Evolutionary conservation across 2,797 vertebrate species (phyloP).

Genomic region (Cyprinodon diabolis): DNA sequence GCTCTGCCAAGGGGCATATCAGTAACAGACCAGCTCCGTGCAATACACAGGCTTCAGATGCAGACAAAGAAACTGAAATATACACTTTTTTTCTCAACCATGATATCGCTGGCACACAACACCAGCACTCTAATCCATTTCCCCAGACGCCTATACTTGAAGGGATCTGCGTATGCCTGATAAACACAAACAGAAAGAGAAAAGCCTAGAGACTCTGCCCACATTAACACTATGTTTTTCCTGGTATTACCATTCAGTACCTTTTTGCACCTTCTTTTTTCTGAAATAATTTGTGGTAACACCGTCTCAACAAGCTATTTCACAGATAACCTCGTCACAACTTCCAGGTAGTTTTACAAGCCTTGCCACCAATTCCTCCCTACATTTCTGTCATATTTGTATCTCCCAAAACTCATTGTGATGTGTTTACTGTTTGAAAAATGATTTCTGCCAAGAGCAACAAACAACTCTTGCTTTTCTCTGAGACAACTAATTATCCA

Average conservation of each 20-base stretch:
- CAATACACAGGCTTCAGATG: slow-evolving; percentile 65
- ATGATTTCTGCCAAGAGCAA: slow-evolving; percentile 45
- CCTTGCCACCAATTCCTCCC: slow-evolving; percentile 2
- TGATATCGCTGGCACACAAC: slow-evolving; percentile 66
- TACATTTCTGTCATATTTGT: slow-evolving; percentile 3
- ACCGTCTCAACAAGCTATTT: slow-evolving; percentile 50
- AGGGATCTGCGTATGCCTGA: slow-evolving; percentile 78
- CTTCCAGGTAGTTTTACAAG: slow-evolving; percentile 30
- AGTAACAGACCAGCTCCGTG: slow-evolving; percentile 55
- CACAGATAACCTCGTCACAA: slow-evolving; percentile 26
- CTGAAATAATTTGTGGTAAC: slow-evolving; percentile 41
- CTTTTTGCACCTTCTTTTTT: slow-evolving; percentile 43
- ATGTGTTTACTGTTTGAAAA: slow-evolving; percentile 40
- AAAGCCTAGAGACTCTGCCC: slow-evolving; percentile 73
- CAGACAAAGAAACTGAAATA: slow-evolving; percentile 73
- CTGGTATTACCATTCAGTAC: slow-evolving; percentile 52
- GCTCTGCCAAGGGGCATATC: slow-evolving; percentile 63
- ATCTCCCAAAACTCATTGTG: slow-evolving; percentile 19
- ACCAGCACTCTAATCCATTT: slow-evolving; percentile 78
- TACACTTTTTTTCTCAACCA: slow-evolving; percentile 71
- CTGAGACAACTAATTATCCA: slow-evolving; percentile 57
- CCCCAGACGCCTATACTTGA: slow-evolving; percentile 75
- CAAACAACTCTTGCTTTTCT: slow-evolving; percentile 39
- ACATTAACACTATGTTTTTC: slow-evolving; percentile 70
- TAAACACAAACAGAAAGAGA: slow-evolving; percentile 77